Evolutionary conservation across 2,797 vertebrate genomes (phyloP).

Genomic region (Rhinogobio ventralis): DNA sequence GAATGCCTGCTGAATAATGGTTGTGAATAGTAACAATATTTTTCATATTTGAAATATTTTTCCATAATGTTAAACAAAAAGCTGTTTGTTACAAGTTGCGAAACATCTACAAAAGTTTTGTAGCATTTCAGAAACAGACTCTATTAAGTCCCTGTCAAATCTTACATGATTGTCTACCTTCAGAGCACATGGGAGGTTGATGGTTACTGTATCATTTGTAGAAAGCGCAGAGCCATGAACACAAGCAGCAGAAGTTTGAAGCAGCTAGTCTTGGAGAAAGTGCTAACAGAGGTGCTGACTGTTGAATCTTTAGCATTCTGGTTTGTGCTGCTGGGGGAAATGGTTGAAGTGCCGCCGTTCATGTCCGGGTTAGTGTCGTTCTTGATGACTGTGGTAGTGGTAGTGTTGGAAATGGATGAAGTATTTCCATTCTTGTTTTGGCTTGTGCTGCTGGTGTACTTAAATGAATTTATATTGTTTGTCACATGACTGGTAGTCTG

Average conservation of each 20-base stretch:
- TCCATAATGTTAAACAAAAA: background rate
- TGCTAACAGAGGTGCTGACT: background rate
- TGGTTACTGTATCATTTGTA: constrained; percentile 8
- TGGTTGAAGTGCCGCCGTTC: background rate
- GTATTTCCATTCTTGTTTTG: background rate
- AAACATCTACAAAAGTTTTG: background rate
- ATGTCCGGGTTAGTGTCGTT: background rate
- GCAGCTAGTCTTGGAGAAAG: background rate
- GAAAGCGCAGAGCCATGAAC: background rate
- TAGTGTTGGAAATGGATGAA: background rate
- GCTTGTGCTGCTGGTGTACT: background rate
- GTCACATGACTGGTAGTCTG: fast-evolving
- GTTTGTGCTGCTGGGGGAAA: background rate
- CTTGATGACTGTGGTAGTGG: fast-evolving
- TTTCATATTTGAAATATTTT: background rate
- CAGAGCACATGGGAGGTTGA: background rate
- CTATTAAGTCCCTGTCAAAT: background rate
- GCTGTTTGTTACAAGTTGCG: background rate
- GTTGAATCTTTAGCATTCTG: background rate
- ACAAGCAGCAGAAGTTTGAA: background rate
- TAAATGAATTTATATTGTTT: background rate
- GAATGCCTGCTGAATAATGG: background rate
- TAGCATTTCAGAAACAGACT: constrained; percentile 3
- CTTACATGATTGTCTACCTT: background rate
- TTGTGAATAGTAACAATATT: background rate